phyloP scores from a whole-genome alignment of 2,888 invertebrate genomes.

The Chloroclysta siterata region DNA sequence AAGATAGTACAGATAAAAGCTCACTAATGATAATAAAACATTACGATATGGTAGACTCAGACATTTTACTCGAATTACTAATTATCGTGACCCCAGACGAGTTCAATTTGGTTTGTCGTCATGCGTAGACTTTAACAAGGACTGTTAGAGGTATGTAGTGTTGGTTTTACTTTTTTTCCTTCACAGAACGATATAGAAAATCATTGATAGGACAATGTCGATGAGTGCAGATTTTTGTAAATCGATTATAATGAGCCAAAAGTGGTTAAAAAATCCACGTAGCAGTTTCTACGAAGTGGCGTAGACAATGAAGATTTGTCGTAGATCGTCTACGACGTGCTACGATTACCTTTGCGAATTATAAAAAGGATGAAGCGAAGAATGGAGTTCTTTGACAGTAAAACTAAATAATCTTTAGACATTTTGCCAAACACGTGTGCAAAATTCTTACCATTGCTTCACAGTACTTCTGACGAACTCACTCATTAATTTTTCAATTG shows the following conservation, averaged over 20 bases:
- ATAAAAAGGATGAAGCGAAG: background rate
- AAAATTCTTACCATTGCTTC: slow-evolving; percentile 34
- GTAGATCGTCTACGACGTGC: background rate
- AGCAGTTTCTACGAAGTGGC: background rate
- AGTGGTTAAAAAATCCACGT: background rate
- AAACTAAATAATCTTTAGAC: background rate
- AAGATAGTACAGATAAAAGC: background rate
- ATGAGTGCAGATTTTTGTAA: too few species aligned
- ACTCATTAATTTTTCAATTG: slow-evolving; percentile 74
- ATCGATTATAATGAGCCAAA: too few species aligned
- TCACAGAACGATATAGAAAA: too few species aligned
- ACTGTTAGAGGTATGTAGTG: too few species aligned
- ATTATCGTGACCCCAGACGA: slow-evolving; percentile 45
- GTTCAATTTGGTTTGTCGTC: slow-evolving; percentile 43
- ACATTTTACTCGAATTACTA: slow-evolving; percentile 30
- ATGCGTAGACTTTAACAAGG: background rate
- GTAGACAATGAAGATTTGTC: background rate
- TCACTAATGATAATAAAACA: slow-evolving; percentile 4
- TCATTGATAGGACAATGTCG: too few species aligned
- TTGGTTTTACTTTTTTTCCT: too few species aligned
- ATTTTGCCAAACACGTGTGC: slow-evolving; percentile 42
- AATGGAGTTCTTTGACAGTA: background rate
- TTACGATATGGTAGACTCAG: background rate
- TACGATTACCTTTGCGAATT: background rate
- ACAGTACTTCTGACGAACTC: slow-evolving; percentile 53